Evolutionary conservation across 2,797 vertebrate genomes (phyloP), one percentile per base, ranked within the genome.

Genomic region (Acrossocheilus fasciatus): DNA sequence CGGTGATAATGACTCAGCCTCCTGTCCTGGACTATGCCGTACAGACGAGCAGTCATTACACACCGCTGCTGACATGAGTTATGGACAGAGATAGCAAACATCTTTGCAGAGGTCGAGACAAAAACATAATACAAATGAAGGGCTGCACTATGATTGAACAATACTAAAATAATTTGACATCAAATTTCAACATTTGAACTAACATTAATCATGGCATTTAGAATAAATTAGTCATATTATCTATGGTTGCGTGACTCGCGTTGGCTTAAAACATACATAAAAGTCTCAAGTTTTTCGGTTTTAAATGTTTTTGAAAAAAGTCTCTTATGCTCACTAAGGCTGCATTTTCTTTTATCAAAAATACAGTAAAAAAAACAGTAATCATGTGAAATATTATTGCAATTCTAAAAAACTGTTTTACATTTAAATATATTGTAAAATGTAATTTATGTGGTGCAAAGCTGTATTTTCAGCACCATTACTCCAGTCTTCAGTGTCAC

Each of bases 1-100:
- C 26, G 34, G 34, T 64, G 82, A 50, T 23, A 47, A 83, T 66
- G 57, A 66, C 41, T 84, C 69, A 64, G n/a, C 30, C 39, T 70
- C 52, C 39, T 23, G 36, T 57, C 57, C 39, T 18, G 30, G n/a
- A 69, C 82, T 30, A 18, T 26, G 34, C 12, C 6, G 80, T 57
- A 39, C 50, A 54, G 47, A 82, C 23, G 2, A 68, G 39, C 34
- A 54, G 36, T 72, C 66, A 70, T 41, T 20, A 26, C 23, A 77
- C 34, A 57, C 74, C 36, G 15, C 1, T 20, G 4, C 12, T 52
- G 47, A 82, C 68, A 43, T 30, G 23, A 70, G 66, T 70, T 76
- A 23, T 23, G 7, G 26, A 69, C 47, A 82, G 68, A 59, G 50
- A 59, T 4, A 47, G n/a, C 10, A 64, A 83, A 75, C 72, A 75